Evolutionary conservation across 2,888 invertebrate species (phyloP).

Genomic region (Sympetrum striolatum): DNA sequence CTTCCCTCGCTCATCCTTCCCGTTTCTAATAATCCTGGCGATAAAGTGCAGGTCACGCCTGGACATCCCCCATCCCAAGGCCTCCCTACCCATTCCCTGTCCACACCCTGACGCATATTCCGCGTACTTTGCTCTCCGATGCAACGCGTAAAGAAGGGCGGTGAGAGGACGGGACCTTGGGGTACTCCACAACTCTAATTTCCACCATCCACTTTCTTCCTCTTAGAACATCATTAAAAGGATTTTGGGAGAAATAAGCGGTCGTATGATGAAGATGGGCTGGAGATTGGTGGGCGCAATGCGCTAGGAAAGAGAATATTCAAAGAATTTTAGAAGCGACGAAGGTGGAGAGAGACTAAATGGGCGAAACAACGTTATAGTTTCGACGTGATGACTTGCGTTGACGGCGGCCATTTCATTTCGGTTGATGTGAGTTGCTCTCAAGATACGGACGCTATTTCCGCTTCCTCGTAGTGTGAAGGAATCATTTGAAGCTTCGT

Average conservation of each 20-base stretch:
- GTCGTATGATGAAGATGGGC: background rate
- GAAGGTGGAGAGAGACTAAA: background rate
- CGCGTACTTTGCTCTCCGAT: background rate
- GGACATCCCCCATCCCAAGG: background rate
- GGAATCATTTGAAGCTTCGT: background rate
- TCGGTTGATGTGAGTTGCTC: background rate
- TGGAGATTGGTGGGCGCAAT: too few species aligned
- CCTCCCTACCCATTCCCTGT: background rate
- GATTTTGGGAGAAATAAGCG: background rate
- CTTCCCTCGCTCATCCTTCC: background rate
- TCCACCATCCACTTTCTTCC: background rate
- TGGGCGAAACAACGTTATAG: background rate
- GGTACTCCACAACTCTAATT: background rate
- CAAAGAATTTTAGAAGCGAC: background rate
- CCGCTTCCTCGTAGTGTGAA: background rate
- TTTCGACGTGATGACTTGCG: background rate
- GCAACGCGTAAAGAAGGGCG: background rate
- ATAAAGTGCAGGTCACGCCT: slow-evolving; percentile 37
- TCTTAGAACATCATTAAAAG: background rate
- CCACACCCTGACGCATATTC: background rate
- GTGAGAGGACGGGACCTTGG: background rate
- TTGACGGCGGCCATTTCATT: background rate
- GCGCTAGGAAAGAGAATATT: too few species aligned
- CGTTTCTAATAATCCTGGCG: slow-evolving; percentile 31
- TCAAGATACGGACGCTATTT: background rate